These are phyloP conservation scores for Crypturellus tataupa DNA, from an alignment of 2,797 vertebrate species.

Conservation along the genomic window DNA sequence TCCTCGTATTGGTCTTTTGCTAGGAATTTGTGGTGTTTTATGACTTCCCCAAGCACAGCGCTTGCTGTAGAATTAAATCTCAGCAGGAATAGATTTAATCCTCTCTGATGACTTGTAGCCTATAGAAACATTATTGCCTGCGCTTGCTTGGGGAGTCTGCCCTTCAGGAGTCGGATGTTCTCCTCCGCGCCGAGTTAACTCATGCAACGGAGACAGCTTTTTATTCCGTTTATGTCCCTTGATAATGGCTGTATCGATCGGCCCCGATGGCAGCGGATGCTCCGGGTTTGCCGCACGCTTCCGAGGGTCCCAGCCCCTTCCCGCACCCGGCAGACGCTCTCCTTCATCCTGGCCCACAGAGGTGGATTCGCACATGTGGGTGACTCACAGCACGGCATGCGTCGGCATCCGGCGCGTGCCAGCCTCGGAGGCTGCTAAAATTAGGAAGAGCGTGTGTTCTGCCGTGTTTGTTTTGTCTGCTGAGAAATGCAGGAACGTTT, in stretches of 20 bases:
- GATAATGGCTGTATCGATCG: slow-evolving; percentile 71
- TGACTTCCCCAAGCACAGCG: neutral
- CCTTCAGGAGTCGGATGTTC: slow-evolving; percentile 63
- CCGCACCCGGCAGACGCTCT: slow-evolving; percentile 52
- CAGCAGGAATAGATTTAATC: slow-evolving; percentile 41
- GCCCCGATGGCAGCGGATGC: slow-evolving; percentile 64
- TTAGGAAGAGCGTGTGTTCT: neutral
- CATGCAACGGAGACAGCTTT: slow-evolving; percentile 56
- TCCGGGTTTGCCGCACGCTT: slow-evolving; percentile 46
- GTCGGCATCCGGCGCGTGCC: neutral
- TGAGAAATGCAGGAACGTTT: neutral
- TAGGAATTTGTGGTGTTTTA: slow-evolving; percentile 55
- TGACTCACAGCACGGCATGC: slow-evolving; percentile 34
- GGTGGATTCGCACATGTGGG: slow-evolving; percentile 28
- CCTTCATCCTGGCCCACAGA: neutral
- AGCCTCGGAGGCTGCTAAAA: slow-evolving; percentile 21
- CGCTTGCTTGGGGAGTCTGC: slow-evolving; percentile 40
- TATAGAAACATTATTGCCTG: slow-evolving; percentile 39
- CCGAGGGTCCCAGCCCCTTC: slow-evolving; percentile 64
- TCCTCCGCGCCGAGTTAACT: slow-evolving; percentile 68
- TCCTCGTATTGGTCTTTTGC: slow-evolving; percentile 42
- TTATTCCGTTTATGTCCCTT: slow-evolving; percentile 68
- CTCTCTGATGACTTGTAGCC: slow-evolving; percentile 41
- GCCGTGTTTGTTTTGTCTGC: slow-evolving; percentile 20
- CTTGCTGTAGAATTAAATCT: slow-evolving; percentile 52